Evolutionary conservation across 2,797 vertebrate genomes (phyloP), one percentile per base, ranked within the genome.

Genomic region (Pseudotriccus pelzelni): DNA sequence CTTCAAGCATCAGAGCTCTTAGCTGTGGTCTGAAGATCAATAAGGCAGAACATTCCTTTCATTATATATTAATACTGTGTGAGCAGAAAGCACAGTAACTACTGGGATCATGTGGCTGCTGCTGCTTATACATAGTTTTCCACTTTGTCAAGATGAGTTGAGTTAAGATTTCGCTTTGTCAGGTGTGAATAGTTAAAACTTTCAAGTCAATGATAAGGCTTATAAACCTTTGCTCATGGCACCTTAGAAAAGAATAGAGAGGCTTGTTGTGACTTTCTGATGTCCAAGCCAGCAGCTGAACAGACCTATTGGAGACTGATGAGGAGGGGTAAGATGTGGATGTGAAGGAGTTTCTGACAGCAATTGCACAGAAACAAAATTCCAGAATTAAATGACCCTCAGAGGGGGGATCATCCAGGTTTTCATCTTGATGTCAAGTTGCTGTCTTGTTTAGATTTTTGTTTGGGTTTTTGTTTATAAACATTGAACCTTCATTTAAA

Each of bases 11-110:
- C 85, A 63, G n/a, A 55, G 23, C 93, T 79, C 30, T 52, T 87
- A 88, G 28, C 46, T 8, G 37, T 96, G 87, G 84, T 91, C 85
- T 95, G 83, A 69, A 95, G 92, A 97, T 97, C 96, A 93, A 96
- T 97, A 96, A 93, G 66, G 82, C 84, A 90, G 90, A 96, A 75
- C 43, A 19, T 80, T 32, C 77, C 94, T 86, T 96, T 97, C 43
- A 88, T 94, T 93, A 84, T 58, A 23, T 18, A 46, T 93, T 96
- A 92, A 86, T 95, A 88, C 30, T 21, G 59, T 16, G 27, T 32
- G 37, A 95, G 76, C 59, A 86, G 87, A 83, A 93, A 92, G 66
- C 67, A 39, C 27, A 39, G 36, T 4, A n/a, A 44, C 30, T 68
- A 7, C 64, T 15, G 1, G 17, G 10, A 36, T 53, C 41, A 18